These are phyloP conservation scores for Chrysemys picta DNA, from an alignment of 2,113 vertebrate genomes.

Conservation along the genomic window DNA sequence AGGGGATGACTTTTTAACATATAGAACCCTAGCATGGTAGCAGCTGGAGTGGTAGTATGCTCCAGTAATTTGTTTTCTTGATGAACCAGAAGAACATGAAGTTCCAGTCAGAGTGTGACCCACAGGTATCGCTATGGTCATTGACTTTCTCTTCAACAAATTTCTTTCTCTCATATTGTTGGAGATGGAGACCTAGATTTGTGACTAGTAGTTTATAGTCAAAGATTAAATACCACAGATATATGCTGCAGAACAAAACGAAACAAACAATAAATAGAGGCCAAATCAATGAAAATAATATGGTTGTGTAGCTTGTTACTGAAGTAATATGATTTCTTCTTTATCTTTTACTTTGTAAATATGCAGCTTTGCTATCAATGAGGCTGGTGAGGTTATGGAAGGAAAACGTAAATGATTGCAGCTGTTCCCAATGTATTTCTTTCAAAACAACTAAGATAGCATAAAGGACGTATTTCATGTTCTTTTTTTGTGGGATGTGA, in stretches of 20 bases:
- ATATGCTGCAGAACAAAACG: not conserved
- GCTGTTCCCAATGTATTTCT: not conserved
- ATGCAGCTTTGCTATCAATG: not conserved
- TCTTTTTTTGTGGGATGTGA: not conserved
- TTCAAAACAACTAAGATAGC: not conserved
- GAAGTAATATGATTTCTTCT: not conserved
- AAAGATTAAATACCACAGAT: not conserved
- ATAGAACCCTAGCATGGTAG: not conserved
- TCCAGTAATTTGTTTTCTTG: not conserved
- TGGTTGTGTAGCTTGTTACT: not conserved
- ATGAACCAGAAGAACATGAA: not conserved
- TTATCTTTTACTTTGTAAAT: not conserved
- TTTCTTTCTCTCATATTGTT: not conserved
- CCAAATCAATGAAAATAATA: not conserved
- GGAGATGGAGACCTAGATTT: not conserved
- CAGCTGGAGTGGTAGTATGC: not conserved
- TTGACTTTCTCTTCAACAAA: not conserved
- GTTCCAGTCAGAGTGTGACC: not conserved
- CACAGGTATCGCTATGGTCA: not conserved
- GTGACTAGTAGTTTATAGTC: not conserved
- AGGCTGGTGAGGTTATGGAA: not conserved
- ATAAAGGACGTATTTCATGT: not conserved
- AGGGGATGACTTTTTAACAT: not conserved
- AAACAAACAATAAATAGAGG: not conserved
- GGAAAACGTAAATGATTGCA: not conserved